Conservation (phyloP, 2,888 invertebrate genomes). For the Phrixothrix hirtus region DNA sequence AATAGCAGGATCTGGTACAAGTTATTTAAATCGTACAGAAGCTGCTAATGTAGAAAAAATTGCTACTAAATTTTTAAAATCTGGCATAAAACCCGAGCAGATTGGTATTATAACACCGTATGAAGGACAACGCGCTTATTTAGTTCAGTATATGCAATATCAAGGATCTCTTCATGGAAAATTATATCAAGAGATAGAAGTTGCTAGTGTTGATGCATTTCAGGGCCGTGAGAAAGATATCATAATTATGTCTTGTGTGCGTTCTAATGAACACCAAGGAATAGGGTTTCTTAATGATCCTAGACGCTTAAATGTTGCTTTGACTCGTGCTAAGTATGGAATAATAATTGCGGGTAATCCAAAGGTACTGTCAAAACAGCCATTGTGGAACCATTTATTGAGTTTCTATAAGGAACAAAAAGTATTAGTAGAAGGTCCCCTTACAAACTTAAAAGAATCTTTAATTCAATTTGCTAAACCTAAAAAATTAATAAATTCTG, state of each 20-base stretch:
- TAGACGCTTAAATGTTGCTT: slow-evolving; percentile 93
- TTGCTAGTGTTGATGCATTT: slow-evolving; percentile 99
- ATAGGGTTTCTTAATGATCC: slow-evolving; percentile 99
- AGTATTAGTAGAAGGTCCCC: slow-evolving; percentile 94
- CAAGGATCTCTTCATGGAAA: slow-evolving; percentile 96
- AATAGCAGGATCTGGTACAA: slow-evolving; percentile 97
- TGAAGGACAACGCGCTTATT: slow-evolving; percentile 96
- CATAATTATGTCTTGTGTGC: slow-evolving; percentile 98
- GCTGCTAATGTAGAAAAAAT: slow-evolving; percentile 98
- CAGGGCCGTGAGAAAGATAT: slow-evolving; percentile 99
- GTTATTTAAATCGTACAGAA: slow-evolving; percentile 97
- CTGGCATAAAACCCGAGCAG: slow-evolving; percentile 95
- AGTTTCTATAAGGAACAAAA: slow-evolving; percentile 98
- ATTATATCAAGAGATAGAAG: slow-evolving; percentile 97
- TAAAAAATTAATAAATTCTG: slow-evolving; percentile 89
- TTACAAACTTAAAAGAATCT: slow-evolving; percentile 95
- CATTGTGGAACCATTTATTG: slow-evolving; percentile 96
- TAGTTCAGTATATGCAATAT: slow-evolving; percentile 98
- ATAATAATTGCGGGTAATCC: slow-evolving; percentile 99
- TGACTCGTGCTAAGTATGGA: slow-evolving; percentile 96
- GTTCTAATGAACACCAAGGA: slow-evolving; percentile 98
- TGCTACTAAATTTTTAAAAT: slow-evolving; percentile 89
- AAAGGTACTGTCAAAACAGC: slow-evolving; percentile 97
- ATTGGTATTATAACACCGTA: slow-evolving; percentile 99
- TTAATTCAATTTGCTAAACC: slow-evolving; percentile 97